phyloP scores from a whole-genome alignment of 2,888 invertebrate species.

The Conops quadrifasciatus region DNA sequence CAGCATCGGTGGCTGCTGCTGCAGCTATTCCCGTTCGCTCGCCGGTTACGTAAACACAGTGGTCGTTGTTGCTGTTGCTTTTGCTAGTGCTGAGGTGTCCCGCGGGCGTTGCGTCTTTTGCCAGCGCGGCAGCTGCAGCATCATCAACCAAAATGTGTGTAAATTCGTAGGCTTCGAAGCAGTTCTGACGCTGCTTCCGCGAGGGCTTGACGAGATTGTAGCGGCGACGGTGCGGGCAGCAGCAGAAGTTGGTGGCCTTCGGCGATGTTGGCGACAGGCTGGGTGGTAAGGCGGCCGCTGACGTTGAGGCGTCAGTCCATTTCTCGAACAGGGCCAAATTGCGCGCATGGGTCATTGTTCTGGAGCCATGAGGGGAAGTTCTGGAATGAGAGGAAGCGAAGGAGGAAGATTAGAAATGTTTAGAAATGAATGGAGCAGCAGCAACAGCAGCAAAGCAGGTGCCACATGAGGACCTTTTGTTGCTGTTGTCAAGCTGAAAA shows the following conservation, averaged over 20 bases:
- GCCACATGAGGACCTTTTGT: not conserved
- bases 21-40: not conserved
- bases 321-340: conserved; percentile 62
- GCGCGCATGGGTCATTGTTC: conserved; percentile 62
- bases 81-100: conserved; percentile 50
- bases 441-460: not conserved
- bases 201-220: conserved; percentile 57
- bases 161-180: conserved; percentile 58
- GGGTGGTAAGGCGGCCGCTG: conserved; percentile 48
- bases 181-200: conserved; percentile 48
- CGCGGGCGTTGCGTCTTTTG: conserved; percentile 41
- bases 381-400: conserved; percentile 47
- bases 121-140: conserved; percentile 44
- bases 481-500: conserved; percentile 1
- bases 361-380: conserved; percentile 60
- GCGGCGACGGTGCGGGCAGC: conserved; percentile 59
- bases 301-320: conserved; percentile 59
- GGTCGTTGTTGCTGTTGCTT: conserved; percentile 42
- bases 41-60: conserved; percentile 9
- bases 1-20: not conserved
- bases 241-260: conserved; percentile 58
- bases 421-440: not conserved
- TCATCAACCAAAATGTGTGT: conserved; percentile 59
- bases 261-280: conserved; percentile 56
- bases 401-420: not conserved